A percentile compares a stretch with the other conserved stretches of the same genome.
Evolutionary conservation across 1,140 invertebrate genomes (phyloP).

Genomic region (Rhizoglyphus robini): DNA sequence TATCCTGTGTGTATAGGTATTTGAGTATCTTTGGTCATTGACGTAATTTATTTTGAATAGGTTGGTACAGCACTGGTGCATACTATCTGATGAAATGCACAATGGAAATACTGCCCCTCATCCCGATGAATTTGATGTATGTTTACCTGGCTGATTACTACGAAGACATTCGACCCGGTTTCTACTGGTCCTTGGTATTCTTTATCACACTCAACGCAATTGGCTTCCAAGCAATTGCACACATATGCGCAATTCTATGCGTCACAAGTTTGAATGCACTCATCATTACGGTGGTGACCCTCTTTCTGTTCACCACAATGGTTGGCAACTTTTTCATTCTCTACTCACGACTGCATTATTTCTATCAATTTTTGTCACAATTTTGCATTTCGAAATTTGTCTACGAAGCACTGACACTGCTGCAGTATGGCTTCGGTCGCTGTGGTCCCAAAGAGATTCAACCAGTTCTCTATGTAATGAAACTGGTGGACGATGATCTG

Average conservation of each 20-base stretch:
- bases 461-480: background rate
- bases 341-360: background rate
- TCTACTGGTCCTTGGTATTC: background rate
- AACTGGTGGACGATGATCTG: background rate
- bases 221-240: background rate
- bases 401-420: background rate
- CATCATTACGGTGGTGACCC: background rate
- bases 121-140: background rate
- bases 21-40: background rate
- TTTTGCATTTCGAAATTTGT: background rate
- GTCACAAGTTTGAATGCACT: background rate
- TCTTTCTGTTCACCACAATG: no score
- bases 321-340: background rate
- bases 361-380: conserved; percentile 2
- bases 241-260: background rate
- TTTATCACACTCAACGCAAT: background rate
- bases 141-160: background rate
- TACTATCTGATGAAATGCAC: background rate
- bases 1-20: no score
- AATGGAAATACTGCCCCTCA: background rate
- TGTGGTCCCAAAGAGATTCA: conserved; percentile 7
- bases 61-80: background rate
- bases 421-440: conserved; percentile 15
- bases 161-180: background rate
- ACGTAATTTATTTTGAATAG: background rate